Conservation (phyloP, 2,797 vertebrate genomes). For the Leptodactylus fallax region DNA sequence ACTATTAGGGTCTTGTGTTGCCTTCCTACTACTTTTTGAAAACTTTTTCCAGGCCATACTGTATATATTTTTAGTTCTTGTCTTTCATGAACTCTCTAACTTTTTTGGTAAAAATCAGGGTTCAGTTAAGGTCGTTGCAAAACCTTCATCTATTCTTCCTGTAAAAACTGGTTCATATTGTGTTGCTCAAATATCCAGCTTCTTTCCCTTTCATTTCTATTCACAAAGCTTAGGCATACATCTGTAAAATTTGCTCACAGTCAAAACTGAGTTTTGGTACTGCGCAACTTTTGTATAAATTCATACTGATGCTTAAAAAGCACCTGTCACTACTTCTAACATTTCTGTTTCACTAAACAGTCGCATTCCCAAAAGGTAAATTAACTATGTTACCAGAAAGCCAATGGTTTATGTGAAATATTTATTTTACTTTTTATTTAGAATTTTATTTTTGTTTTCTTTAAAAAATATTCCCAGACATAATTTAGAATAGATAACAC, state of each 20-base stretch:
- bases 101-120: background rate
- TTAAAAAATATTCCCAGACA: no score
- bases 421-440: no score
- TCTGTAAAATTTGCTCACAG: background rate
- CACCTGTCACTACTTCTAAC: no score
- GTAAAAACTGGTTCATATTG: background rate
- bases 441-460: no score
- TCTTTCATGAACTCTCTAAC: background rate
- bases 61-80: constrained; percentile 14
- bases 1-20: background rate
- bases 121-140: background rate
- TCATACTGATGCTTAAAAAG: background rate
- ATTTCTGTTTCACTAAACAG: no score
- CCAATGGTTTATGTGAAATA: no score
- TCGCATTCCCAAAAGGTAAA: no score
- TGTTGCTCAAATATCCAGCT: background rate
- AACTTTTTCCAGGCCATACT: background rate
- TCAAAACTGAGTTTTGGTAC: background rate
- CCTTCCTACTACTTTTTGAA: background rate
- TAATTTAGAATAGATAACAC: no score
- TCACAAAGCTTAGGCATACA: background rate
- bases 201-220: background rate
- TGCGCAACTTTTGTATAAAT: background rate
- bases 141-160: constrained; percentile 18
- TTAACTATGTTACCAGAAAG: no score